Evolutionary conservation across 2,113 vertebrate genomes (phyloP).

Genomic region (Ovis canadensis): DNA sequence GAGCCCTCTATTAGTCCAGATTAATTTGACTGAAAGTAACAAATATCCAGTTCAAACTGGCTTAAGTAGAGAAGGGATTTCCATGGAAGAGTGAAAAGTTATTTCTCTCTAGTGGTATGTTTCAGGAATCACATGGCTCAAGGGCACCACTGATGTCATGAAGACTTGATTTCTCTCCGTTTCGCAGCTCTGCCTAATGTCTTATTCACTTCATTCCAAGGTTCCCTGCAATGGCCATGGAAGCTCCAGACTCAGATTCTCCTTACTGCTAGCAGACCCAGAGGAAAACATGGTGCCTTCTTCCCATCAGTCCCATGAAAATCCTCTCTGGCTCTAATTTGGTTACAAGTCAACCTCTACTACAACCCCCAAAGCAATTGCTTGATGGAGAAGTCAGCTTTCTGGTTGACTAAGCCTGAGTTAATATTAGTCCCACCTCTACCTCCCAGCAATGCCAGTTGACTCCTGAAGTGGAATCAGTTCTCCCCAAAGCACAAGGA

Average conservation of each 20-base stretch:
- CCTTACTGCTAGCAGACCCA: neutral
- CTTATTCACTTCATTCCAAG: neutral
- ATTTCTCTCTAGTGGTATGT: neutral
- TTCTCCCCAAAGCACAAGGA: neutral
- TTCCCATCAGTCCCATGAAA: neutral
- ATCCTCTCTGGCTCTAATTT: neutral
- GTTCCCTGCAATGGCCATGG: neutral
- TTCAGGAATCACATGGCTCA: neutral
- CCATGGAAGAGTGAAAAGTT: neutral
- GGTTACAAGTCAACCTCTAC: neutral
- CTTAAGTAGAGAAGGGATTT: neutral
- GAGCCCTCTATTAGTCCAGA: neutral
- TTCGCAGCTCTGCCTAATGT: neutral
- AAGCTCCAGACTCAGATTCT: neutral
- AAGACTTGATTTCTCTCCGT: neutral
- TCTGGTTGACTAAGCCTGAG: neutral
- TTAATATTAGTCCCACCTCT: neutral
- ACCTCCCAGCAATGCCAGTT: neutral
- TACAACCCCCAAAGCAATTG: neutral
- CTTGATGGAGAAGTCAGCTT: neutral
- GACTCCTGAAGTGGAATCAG: neutral
- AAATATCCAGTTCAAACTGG: neutral
- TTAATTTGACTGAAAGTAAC: neutral
- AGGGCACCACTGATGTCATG: neutral
- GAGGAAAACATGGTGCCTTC: neutral